Evolutionary conservation across 1,140 invertebrate genomes (phyloP).

Genomic region (Arctopsyche grandis): DNA sequence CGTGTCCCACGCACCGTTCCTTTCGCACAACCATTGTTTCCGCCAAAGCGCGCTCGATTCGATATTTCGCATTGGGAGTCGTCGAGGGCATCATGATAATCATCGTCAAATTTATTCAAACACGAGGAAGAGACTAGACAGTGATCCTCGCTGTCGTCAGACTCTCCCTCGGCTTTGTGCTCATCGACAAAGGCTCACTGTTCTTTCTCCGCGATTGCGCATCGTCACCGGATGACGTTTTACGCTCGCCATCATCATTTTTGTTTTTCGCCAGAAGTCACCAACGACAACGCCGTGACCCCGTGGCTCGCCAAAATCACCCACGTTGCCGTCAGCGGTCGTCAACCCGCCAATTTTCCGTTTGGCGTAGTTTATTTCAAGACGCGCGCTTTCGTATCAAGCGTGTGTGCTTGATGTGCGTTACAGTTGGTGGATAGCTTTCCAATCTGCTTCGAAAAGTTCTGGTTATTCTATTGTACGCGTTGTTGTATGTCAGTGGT

Average conservation of each 20-base stretch:
- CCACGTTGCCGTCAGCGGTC: not conserved
- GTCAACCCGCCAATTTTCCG: constrained; percentile 8
- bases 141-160: not conserved
- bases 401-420: too few species aligned
- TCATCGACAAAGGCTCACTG: not conserved
- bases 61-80: too few species aligned
- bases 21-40: not conserved
- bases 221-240: constrained; percentile 9
- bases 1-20: constrained; percentile 4
- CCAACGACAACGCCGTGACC: not conserved
- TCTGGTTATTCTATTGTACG: too few species aligned
- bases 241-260: constrained; percentile 2
- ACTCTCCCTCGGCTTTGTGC: not conserved
- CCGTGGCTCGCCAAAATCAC: constrained; percentile 2
- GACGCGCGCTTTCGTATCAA: not conserved
- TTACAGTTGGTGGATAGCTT: too few species aligned
- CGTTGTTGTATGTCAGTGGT: too few species aligned
- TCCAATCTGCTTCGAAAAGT: too few species aligned
- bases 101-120: too few species aligned
- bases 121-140: too few species aligned
- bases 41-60: too few species aligned
- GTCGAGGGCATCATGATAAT: too few species aligned
- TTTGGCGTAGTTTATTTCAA: not conserved
- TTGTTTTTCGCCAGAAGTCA: not conserved
- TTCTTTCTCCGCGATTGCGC: not conserved